Conservation (phyloP, 2,113 vertebrate genomes). For the Mohoua ochrocephala region DNA sequence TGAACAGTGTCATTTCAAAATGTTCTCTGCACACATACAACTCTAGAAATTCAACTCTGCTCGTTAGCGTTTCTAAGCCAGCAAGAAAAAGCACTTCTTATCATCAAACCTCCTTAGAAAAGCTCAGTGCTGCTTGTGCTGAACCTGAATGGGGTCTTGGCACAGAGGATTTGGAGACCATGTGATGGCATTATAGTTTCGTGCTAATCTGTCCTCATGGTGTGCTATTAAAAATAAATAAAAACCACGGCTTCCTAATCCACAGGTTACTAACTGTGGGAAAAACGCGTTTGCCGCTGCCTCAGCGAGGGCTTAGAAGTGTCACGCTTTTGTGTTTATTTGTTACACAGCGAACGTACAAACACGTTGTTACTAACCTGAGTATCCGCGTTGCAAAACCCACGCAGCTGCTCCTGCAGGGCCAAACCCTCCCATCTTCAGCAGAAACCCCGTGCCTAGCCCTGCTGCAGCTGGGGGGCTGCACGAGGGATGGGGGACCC, state of each 20-base stretch:
- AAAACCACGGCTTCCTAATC: constrained; percentile 20
- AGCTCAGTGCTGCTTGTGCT: not conserved
- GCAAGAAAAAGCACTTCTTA: not conserved
- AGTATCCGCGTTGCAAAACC: not conserved
- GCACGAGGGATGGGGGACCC: not conserved
- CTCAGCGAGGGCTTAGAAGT: not conserved
- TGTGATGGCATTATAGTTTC: constrained; percentile 19
- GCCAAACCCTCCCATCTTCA: not conserved
- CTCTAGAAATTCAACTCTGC: not conserved
- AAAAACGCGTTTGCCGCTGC: not conserved
- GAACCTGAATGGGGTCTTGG: not conserved
- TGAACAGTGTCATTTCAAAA: not conserved
- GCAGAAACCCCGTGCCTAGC: not conserved
- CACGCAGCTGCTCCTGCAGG: not conserved
- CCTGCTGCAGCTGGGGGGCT: not conserved
- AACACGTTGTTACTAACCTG: not conserved
- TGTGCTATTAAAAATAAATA: constrained; percentile 24
- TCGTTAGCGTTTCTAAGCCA: not conserved
- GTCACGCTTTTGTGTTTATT: constrained; percentile 5
- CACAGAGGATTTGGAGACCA: constrained; percentile 2
- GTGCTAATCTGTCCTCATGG: constrained; percentile 12
- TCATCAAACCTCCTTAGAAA: not conserved
- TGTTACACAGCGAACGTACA: not conserved
- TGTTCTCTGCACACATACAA: not conserved
- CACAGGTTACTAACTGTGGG: not conserved